Percentiles rank a stretch among this genome's conserved stretches.
Evolutionary conservation across 2,113 vertebrate species (phyloP).

Genomic region (Poeciliopsis turrubarensis): DNA sequence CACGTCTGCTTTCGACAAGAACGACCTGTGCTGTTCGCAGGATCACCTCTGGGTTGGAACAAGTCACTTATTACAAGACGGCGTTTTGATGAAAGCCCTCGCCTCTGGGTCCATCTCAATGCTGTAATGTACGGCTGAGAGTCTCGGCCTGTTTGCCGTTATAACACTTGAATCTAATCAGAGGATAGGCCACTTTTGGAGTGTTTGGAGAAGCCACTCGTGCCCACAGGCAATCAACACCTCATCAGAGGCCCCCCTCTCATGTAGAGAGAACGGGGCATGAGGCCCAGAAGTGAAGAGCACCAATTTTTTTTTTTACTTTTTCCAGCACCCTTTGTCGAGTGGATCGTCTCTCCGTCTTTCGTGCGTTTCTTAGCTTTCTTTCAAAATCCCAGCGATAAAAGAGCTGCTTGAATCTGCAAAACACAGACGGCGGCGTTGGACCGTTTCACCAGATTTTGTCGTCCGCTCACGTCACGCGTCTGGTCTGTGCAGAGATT

Average conservation of each 20-base stretch:
- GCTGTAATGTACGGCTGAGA: slow-evolving; percentile 53
- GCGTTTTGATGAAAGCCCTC: slow-evolving; percentile 52
- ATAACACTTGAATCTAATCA: slow-evolving; percentile 77
- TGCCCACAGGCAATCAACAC: slow-evolving; percentile 79
- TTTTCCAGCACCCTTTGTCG: slow-evolving; percentile 20
- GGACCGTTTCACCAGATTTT: not conserved
- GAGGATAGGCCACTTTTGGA: slow-evolving; percentile 71
- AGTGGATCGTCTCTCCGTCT: not conserved
- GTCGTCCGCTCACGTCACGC: not conserved
- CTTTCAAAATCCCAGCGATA: not conserved
- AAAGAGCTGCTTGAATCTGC: not conserved
- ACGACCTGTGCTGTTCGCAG: slow-evolving; percentile 22
- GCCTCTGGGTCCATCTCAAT: slow-evolving; percentile 41
- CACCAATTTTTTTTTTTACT: slow-evolving; percentile 59
- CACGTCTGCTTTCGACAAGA: not conserved
- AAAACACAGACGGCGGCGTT: not conserved
- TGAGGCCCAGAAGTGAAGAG: slow-evolving; percentile 53
- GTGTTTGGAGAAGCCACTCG: slow-evolving; percentile 76
- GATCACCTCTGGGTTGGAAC: slow-evolving; percentile 44
- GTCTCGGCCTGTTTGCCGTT: slow-evolving; percentile 68
- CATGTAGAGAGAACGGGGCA: slow-evolving; percentile 61
- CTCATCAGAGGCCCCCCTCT: slow-evolving; percentile 72
- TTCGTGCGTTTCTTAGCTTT: not conserved
- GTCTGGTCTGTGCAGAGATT: not conserved
- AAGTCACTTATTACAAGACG: slow-evolving; percentile 28